Base-by-base conservation (phyloP, 2,113 vertebrate genomes). In the Nansenia antarctica region DNA sequence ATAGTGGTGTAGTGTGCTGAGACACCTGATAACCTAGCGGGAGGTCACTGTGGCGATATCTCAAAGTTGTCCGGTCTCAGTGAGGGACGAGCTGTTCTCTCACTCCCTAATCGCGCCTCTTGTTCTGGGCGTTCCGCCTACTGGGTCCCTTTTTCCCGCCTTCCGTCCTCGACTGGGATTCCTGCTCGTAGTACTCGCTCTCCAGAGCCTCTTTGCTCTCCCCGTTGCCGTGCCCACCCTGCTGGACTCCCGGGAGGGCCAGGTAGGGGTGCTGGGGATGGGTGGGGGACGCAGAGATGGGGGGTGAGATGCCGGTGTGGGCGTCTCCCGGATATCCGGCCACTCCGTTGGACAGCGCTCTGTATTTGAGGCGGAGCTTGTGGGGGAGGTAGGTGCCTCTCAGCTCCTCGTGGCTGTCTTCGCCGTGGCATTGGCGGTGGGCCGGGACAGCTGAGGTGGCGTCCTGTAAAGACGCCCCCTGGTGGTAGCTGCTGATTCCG, bases 361-460 rank as follows among this genome's bases (percentile, higher is more conserved):
- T 78, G 77, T 92, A 89, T 70, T 95, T 94, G 69, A 95, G 91
- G 20, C 94, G 91, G 35, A 95, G 90, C 77, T 95, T 95, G 80
- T 95, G 93, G 1, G 94, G 94, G 61, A 94, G 88, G 15, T 93
- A 93, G 0, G 89, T 92, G 24, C 45, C 81, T 84, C 86, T 92
- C 67, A 91, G 73, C 82, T 91, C 91, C 0, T 75, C 68, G 24
- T 85, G 88, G 45, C n/a, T 42, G 20, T 91, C 89, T 2, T 69
- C 6, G 0, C 76, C 62, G 0, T 70, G 86, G 67, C 72, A n/a
- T 1, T 29, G 52, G 1, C 9, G n/a, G n/a, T n/a, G 15, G 7
- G 34, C 47, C 1, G 61, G 39, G 0, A 1, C 68, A 12, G n/a
- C 29, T 18, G 29, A 18, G 55, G 55, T 15, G 7, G 14, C 29